Conservation (phyloP, 2,797 vertebrate species). For the Chelon labrosus region DNA sequence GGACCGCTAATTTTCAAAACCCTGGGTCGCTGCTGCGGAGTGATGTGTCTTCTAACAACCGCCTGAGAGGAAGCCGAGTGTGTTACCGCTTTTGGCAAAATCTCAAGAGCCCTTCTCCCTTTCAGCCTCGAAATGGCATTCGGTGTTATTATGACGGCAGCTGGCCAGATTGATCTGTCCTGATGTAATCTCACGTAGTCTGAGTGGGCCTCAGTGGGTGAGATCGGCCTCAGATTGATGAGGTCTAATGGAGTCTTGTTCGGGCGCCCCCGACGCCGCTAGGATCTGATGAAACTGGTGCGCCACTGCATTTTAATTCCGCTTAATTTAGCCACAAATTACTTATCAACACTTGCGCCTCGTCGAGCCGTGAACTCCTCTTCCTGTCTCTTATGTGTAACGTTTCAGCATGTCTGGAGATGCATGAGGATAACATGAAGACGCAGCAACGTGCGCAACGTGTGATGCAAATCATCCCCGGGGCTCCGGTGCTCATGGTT, state of each 20-base stretch:
- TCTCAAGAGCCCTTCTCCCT: constrained; percentile 62
- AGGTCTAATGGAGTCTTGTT: constrained; percentile 65
- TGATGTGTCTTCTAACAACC: constrained; percentile 55
- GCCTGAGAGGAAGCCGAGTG: constrained; percentile 55
- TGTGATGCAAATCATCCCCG: constrained; percentile 60
- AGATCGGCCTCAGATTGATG: constrained; percentile 64
- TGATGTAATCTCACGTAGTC: constrained; percentile 65
- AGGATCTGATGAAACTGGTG: constrained; percentile 28
- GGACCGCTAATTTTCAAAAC: constrained; percentile 40
- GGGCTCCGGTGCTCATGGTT: constrained; percentile 45
- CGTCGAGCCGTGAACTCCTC: constrained; percentile 33
- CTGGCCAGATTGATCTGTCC: constrained; percentile 61
- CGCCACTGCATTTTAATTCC: constrained; percentile 45
- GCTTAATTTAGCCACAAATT: constrained; percentile 54
- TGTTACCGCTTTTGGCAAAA: constrained; percentile 37
- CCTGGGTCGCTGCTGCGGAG: constrained; percentile 15
- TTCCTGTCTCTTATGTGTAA: constrained; percentile 23
- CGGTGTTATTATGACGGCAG: constrained; percentile 62
- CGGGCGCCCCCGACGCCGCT: constrained; percentile 37
- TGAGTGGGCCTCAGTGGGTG: constrained; percentile 58
- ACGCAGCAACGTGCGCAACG: constrained; percentile 42
- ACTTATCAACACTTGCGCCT: constrained; percentile 52
- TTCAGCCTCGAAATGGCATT: constrained; percentile 63
- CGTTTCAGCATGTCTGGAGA: constrained; percentile 39
- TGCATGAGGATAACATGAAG: constrained; percentile 53